Base-by-base conservation (phyloP, 1,140 invertebrate genomes). In the Dryas iulia region DNA sequence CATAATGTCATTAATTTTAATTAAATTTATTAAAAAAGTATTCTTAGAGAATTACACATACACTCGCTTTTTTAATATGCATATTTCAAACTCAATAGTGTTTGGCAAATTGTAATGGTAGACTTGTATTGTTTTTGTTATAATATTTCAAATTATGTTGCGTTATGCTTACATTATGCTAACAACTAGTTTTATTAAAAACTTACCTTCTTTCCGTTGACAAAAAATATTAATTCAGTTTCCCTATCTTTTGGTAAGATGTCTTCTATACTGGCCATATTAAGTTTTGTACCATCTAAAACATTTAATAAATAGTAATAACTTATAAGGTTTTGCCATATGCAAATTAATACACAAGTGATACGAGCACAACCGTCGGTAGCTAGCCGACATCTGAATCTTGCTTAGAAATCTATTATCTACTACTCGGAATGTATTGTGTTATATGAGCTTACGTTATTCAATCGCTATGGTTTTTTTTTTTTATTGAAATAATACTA, bases 181-280 rank as follows among this genome's bases (percentile, higher is more conserved):
- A n/a, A n/a, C 14, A 47, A 18, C 14, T 6, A 5, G 4, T 21
- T 14, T 18, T 3, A 10, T 6, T 7, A 47, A 14, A 47, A 47
- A 52, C 47, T 52, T 76, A 87, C 86, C 85, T 87, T 89, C 67
- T 89, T 87, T 33, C 86, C 86, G 57, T 89, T 89, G 0, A 89
- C 84, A 66, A 83, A 89, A 74, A 89, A 89, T 25, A 83, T 56
- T 14, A 89, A 73, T 3, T 31, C 62, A 7, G 67, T 81, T 33
- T 78, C 62, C n/a, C 69, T 81, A 24, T 81, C 61, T 10, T 72
- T 60, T 10, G 83, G 83, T 52, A 87, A 31, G 3, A 82, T 25
- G 47, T 59, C 69, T 64, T 79, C 69, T 23, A 84, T 66, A 53
- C 57, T 61, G 18, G 79, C 73, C 78, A 83, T 79, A 26, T 62